phyloP scores from a whole-genome alignment of 2,113 vertebrate genomes.

The Anarhynchus alexandrinus region DNA sequence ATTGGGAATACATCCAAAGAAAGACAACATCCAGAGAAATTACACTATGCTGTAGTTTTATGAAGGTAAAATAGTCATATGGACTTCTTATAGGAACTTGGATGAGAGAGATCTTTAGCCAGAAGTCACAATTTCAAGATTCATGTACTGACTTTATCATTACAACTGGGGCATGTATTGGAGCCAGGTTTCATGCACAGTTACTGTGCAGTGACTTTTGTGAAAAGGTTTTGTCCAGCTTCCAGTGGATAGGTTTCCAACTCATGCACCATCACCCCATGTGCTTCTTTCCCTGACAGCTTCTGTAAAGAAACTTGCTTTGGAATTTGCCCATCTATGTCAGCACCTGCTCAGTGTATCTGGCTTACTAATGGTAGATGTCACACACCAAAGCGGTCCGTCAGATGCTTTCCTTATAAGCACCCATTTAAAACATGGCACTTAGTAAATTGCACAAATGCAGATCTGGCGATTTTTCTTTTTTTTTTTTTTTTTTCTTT shows the following conservation, averaged over 20 bases:
- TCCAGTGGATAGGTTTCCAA: neutral
- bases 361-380: neutral
- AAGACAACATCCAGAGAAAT: neutral
- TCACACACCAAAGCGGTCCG: neutral
- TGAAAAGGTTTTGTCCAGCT: neutral
- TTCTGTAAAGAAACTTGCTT: neutral
- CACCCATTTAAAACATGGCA: neutral
- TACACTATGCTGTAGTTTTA: neutral
- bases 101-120: neutral
- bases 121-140: neutral
- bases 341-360: neutral
- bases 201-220: neutral
- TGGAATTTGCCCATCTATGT: neutral
- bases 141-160: neutral
- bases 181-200: neutral
- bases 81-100: neutral
- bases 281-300: neutral
- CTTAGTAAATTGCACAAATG: neutral
- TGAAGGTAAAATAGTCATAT: neutral
- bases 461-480: fast-evolving
- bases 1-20: neutral
- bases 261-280: neutral
- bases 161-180: neutral
- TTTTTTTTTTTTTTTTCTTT: neutral
- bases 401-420: neutral